Evolutionary conservation across 1,140 invertebrate genomes (phyloP).

Genomic region (Gonioctena quinquepunctata): DNA sequence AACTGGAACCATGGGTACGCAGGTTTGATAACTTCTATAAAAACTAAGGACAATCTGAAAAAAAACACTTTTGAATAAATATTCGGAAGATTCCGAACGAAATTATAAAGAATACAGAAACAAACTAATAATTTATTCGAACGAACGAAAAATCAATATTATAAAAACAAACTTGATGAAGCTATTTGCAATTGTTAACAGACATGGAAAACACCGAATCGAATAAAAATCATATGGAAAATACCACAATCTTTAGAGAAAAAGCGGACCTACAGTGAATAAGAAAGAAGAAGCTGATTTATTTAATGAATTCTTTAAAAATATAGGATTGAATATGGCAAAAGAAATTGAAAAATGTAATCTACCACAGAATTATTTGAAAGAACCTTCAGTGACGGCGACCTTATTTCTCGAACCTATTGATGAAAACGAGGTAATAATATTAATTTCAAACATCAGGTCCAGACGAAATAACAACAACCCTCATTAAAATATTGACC

Average conservation of each 20-base stretch:
- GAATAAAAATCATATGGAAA: not conserved
- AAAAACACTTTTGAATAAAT: not conserved
- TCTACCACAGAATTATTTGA: not conserved
- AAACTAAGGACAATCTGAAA: too few species aligned
- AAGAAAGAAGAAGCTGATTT: not conserved
- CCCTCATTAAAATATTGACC: too few species aligned
- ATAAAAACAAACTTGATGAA: too few species aligned
- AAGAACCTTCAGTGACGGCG: too few species aligned
- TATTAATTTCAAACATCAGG: not conserved
- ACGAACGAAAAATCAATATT: not conserved
- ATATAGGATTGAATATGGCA: constrained; percentile 3
- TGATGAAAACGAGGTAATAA: not conserved
- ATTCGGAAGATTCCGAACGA: not conserved
- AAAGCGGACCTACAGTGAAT: not conserved
- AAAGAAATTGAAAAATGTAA: not conserved
- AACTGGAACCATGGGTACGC: not conserved
- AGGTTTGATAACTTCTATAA: too few species aligned
- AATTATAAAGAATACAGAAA: not conserved
- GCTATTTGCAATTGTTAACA: not conserved
- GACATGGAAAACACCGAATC: not conserved
- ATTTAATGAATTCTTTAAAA: not conserved
- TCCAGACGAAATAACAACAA: not conserved
- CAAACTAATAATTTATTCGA: not conserved
- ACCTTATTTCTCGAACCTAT: too few species aligned
- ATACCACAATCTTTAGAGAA: not conserved